Percentiles rank a stretch among this genome's conserved stretches.
phyloP scores from a whole-genome alignment of 1,140 invertebrate species.

The Ips typographus region DNA sequence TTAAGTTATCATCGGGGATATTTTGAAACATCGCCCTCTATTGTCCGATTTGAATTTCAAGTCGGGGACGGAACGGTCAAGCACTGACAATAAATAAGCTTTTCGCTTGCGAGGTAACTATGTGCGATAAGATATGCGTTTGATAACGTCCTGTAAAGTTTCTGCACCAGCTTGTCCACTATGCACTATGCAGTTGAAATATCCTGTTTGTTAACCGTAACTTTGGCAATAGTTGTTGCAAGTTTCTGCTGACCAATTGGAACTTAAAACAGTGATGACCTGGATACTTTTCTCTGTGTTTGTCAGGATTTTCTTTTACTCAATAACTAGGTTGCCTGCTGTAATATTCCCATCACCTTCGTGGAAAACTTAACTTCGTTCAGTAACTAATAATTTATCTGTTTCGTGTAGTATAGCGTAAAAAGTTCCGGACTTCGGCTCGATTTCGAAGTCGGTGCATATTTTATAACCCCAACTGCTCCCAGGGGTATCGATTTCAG shows the following conservation, averaged over 20 bases:
- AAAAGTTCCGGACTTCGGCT: conserved; percentile 14
- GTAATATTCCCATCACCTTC: no score
- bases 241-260: no score
- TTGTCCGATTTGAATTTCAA: conserved; percentile 33
- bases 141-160: conserved; percentile 24
- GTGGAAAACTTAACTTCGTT: no score
- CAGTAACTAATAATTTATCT: conserved; percentile 24
- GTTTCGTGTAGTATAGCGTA: conserved; percentile 20
- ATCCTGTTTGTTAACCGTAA: no score
- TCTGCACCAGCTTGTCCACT: conserved; percentile 9
- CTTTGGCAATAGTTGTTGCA: no score
- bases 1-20: conserved; percentile 31
- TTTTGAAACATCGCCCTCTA: conserved; percentile 29
- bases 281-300: no score
- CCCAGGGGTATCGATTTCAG: conserved; percentile 26
- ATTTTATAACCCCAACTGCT: conserved; percentile 26
- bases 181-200: no score
- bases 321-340: no score
- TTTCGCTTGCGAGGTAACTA: conserved; percentile 18
- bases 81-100: conserved; percentile 31
- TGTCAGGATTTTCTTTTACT: no score
- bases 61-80: conserved; percentile 30
- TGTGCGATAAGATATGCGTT: conserved; percentile 20
- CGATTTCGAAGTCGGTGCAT: conserved; percentile 18
- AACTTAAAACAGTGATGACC: no score